phyloP scores from a whole-genome alignment of 92 coral and sea anemone species.

The Blastomussa wellsi region DNA sequence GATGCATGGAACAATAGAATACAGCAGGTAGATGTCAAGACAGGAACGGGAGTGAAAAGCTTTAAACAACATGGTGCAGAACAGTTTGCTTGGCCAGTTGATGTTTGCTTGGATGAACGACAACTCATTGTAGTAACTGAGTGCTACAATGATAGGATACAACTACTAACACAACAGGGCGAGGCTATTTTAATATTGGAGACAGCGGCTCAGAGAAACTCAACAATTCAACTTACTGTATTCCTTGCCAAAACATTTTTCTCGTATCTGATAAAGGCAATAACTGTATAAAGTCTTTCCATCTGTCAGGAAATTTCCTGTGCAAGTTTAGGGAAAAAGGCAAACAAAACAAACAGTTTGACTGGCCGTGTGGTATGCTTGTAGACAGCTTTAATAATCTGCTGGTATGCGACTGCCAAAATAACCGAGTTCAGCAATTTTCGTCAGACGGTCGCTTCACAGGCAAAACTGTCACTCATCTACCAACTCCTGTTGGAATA shows the following conservation, averaged over 20 bases:
- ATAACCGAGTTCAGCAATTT: background rate
- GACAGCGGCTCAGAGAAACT: background rate
- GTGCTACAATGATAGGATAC: background rate
- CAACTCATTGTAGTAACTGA: background rate
- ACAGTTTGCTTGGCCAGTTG: background rate
- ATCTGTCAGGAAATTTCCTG: background rate
- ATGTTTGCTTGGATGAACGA: too few relatives aligned
- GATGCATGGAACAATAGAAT: background rate
- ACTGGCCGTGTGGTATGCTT: background rate
- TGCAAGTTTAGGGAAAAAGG: background rate
- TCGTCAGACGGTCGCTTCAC: constrained; percentile 1
- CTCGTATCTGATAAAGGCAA: background rate
- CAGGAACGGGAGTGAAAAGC: background rate
- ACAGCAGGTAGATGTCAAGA: background rate
- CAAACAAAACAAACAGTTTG: background rate
- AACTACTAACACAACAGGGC: background rate
- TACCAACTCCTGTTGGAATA: background rate
- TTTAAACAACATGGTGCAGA: too few relatives aligned
- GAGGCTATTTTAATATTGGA: background rate
- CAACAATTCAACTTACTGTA: fast-evolving
- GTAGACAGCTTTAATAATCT: background rate
- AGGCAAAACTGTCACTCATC: background rate
- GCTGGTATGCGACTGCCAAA: background rate
- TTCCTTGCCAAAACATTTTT: background rate
- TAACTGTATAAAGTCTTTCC: background rate